These are phyloP conservation scores for Xylocopa sonorina DNA, from an alignment of 1,140 invertebrate species.

Conservation along the genomic window DNA sequence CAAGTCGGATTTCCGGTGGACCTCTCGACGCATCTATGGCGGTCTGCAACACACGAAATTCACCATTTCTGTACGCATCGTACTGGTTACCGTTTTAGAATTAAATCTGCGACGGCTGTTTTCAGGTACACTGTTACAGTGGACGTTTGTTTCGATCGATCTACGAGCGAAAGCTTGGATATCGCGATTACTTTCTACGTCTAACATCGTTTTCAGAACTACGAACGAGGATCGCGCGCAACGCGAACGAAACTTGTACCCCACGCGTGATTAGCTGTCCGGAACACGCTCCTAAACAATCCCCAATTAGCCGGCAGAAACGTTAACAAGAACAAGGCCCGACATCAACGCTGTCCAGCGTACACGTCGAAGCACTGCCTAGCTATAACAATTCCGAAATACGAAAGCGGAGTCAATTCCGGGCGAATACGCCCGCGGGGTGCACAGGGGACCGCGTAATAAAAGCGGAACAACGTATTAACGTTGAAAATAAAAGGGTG, in stretches of 20 bases:
- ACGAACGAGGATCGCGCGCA: too few species aligned
- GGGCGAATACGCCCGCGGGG: not conserved
- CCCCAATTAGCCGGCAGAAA: not conserved
- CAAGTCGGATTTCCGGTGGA: constrained; percentile 22
- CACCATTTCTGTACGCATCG: not conserved
- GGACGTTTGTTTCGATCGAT: too few species aligned
- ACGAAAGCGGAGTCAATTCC: not conserved
- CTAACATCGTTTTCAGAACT: too few species aligned
- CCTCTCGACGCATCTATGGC: constrained; percentile 2
- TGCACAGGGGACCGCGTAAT: not conserved
- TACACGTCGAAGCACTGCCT: not conserved
- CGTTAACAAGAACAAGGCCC: too few species aligned
- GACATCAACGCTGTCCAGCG: not conserved
- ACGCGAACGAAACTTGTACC: too few species aligned
- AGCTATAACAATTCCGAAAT: not conserved
- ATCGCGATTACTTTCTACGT: too few species aligned
- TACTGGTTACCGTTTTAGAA: too few species aligned
- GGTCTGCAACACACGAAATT: constrained; percentile 45
- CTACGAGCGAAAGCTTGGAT: too few species aligned
- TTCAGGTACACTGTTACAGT: too few species aligned
- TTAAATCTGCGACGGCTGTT: too few species aligned
- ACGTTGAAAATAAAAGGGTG: constrained; percentile 17
- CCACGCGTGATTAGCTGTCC: too few species aligned
- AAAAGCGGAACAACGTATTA: constrained; percentile 38
- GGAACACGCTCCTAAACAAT: not conserved